Conservation (phyloP, 2,888 invertebrate genomes). For the Leuctra nigra region DNA sequence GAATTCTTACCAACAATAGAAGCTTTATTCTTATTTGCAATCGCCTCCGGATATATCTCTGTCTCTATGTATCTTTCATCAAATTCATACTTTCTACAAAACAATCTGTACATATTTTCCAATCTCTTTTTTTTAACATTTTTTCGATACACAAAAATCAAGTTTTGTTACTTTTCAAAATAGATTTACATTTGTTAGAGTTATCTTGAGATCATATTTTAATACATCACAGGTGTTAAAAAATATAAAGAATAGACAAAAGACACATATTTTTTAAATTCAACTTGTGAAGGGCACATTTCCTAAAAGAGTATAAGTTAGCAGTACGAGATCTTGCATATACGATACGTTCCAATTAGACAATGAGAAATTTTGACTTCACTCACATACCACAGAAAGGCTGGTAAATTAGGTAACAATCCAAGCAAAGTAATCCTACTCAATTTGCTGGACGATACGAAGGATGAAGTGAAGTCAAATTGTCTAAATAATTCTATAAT, state of each 20-base stretch:
- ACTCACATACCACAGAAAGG: too few species aligned
- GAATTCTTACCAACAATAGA: conserved; percentile 24
- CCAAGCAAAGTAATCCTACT: too few species aligned
- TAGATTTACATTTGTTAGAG: conserved; percentile 6
- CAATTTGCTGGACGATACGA: too few species aligned
- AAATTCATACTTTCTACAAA: conserved; percentile 1
- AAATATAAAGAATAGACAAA: conserved; percentile 29
- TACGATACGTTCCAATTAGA: neutral
- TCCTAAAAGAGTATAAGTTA: conserved; percentile 12
- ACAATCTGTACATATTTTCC: neutral
- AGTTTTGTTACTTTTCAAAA: neutral
- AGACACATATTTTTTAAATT: conserved; percentile 8
- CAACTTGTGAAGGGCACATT: conserved; percentile 4
- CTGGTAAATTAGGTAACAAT: too few species aligned
- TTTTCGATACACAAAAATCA: neutral
- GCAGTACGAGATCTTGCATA: conserved; percentile 16
- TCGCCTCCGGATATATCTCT: conserved; percentile 19
- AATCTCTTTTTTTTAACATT: neutral
- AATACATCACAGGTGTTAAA: conserved; percentile 60
- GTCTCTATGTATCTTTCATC: neutral
- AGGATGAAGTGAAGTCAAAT: too few species aligned
- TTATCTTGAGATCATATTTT: conserved; percentile 54
- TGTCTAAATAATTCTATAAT: too few species aligned
- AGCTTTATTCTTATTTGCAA: conserved; percentile 23
- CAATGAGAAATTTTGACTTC: too few species aligned